Conservation (phyloP, 2,888 invertebrate genomes). For the Hermaeophaga mercurialis region DNA sequence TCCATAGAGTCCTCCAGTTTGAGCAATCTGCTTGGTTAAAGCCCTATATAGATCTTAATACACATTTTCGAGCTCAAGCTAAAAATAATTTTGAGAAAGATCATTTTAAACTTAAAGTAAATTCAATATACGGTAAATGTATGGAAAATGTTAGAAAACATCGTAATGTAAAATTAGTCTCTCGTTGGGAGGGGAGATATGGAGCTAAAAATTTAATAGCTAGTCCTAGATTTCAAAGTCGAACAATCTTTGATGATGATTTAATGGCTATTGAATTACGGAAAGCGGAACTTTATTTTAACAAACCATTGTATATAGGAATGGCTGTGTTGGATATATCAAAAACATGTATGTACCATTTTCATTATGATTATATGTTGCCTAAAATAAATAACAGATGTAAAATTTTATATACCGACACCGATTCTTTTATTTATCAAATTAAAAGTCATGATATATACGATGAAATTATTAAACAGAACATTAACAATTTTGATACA, state of each 20-base stretch:
- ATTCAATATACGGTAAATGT: constrained; percentile 48
- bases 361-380: not conserved
- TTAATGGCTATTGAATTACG: constrained; percentile 33
- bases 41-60: too few relatives aligned
- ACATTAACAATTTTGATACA: not conserved
- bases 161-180: constrained; percentile 46
- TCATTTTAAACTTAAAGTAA: too few relatives aligned
- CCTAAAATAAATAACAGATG: not conserved
- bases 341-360: not conserved
- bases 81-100: too few relatives aligned
- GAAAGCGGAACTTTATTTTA: constrained; percentile 28
- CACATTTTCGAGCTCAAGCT: too few relatives aligned
- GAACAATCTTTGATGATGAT: constrained; percentile 32
- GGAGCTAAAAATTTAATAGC: constrained; percentile 32
- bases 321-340: constrained; percentile 34
- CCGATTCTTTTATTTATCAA: too few relatives aligned
- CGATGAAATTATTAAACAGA: not conserved
- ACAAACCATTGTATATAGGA: constrained; percentile 37
- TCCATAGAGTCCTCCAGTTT: too few relatives aligned
- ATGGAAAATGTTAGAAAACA: constrained; percentile 52
- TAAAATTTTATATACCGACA: not conserved
- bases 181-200: constrained; percentile 38
- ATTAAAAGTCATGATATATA: not conserved
- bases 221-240: constrained; percentile 31
- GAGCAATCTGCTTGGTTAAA: too few relatives aligned